Evolutionary conservation across 2,113 vertebrate genomes (phyloP).

Genomic region (Pionites leucogaster): DNA sequence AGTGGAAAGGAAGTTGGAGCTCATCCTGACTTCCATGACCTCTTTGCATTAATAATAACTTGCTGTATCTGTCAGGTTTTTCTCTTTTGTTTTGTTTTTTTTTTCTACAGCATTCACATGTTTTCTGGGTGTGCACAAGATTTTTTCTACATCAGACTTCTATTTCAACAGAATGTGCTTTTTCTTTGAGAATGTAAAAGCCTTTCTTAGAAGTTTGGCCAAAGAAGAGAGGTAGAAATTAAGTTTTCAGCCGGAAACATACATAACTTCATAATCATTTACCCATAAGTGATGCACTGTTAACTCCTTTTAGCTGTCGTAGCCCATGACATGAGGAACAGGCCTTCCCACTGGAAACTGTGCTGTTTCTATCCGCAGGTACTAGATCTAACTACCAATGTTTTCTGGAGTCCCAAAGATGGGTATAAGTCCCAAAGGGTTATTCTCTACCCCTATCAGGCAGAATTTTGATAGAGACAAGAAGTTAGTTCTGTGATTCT

Average conservation of each 20-base stretch:
- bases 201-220: background rate
- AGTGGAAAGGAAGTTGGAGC: background rate
- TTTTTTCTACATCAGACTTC: background rate
- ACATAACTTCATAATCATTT: background rate
- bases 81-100: too few species aligned
- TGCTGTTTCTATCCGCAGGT: background rate
- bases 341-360: background rate
- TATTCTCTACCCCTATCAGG: background rate
- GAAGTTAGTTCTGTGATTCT: background rate
- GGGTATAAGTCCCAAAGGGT: background rate
- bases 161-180: background rate
- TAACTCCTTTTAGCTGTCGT: background rate
- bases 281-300: background rate
- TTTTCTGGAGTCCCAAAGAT: background rate
- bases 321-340: background rate
- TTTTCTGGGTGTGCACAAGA: background rate
- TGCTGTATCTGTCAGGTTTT: background rate
- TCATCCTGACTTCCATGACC: background rate
- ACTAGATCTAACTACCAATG: background rate
- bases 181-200: background rate
- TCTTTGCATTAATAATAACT: background rate
- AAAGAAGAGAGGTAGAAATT: background rate
- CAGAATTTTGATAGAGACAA: background rate
- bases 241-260: background rate
- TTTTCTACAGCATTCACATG: background rate